Conservation (phyloP, 2,888 invertebrate species). For the Pasiphila rectangulata region DNA sequence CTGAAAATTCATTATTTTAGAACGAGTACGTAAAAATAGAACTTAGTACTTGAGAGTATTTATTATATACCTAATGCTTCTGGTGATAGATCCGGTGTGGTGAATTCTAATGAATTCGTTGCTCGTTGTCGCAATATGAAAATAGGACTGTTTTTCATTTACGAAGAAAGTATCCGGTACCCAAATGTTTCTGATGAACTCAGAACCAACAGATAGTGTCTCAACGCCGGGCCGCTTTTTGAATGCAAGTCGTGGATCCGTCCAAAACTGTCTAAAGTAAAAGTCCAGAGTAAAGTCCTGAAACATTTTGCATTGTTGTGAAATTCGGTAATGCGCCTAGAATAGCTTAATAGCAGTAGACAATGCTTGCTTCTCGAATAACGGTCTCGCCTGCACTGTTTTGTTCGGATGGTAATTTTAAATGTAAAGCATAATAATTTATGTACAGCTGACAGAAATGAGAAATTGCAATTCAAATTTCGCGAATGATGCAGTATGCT, state of each 20-base stretch:
- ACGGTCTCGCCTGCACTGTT: conserved; percentile 22
- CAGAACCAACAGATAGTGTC: conserved; percentile 95
- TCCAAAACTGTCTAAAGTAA: conserved; percentile 99
- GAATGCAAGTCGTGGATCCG: conserved; percentile 95
- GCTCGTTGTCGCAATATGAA: conserved; percentile 99
- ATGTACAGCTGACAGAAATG: no score
- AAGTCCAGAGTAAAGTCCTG: conserved; percentile 98
- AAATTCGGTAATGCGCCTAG: conserved; percentile 23
- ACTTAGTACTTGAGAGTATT: not conserved
- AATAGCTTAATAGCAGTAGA: conserved; percentile 27
- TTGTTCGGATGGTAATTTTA: conserved; percentile 20
- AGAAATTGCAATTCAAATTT: no score
- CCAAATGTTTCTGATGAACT: conserved; percentile 99
- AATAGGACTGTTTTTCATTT: conserved; percentile 99
- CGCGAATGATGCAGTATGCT: no score
- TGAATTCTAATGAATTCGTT: conserved; percentile 99
- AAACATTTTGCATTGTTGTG: conserved; percentile 41
- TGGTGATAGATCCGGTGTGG: conserved; percentile 95
- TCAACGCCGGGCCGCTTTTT: conserved; percentile 92
- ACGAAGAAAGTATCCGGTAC: conserved; percentile 99
- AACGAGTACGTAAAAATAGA: no score
- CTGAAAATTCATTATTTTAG: conserved; percentile 75
- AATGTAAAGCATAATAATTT: conserved; percentile 22
- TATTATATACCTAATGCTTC: conserved; percentile 92
- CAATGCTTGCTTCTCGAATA: conserved; percentile 34